Conservation (phyloP, 2,113 vertebrate genomes). For the Nibea coibor region DNA sequence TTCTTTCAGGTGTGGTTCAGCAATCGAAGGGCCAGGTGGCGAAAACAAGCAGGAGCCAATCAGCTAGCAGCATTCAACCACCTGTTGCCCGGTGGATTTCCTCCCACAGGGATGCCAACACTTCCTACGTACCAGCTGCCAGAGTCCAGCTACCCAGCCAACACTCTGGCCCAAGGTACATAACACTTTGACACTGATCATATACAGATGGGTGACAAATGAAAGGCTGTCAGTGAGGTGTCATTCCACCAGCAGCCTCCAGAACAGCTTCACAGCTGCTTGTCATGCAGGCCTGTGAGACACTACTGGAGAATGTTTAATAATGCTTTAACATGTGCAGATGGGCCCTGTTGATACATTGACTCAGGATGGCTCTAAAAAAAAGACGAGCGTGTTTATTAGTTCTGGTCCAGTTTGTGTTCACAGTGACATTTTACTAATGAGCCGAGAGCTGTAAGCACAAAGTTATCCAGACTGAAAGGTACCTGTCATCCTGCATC, state of each 20-base stretch:
- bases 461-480: not conserved
- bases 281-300: not conserved
- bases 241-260: not conserved
- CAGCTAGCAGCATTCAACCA: slow-evolving; percentile 97
- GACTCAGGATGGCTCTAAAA: no score
- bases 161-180: slow-evolving; percentile 91
- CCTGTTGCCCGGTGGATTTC: slow-evolving; percentile 94
- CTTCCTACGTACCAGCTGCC: slow-evolving; percentile 95
- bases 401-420: no score
- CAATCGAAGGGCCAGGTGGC: slow-evolving; percentile 95
- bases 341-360: no score
- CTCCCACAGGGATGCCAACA: slow-evolving; percentile 91
- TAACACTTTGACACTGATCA: not conserved
- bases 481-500: not conserved
- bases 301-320: not conserved
- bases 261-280: no score
- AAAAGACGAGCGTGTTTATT: no score
- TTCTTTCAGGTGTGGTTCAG: slow-evolving; percentile 95
- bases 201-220: not conserved
- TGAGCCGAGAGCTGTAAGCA: not conserved
- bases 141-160: slow-evolving; percentile 90
- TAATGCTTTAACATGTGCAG: no score
- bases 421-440: no score
- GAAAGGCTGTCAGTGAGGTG: not conserved
- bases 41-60: slow-evolving; percentile 97